A percentile compares a stretch with the other conserved stretches of the same genome.
These are phyloP conservation scores for Aythya baeri DNA, from an alignment of 2,113 vertebrate genomes.

Conservation along the genomic window DNA sequence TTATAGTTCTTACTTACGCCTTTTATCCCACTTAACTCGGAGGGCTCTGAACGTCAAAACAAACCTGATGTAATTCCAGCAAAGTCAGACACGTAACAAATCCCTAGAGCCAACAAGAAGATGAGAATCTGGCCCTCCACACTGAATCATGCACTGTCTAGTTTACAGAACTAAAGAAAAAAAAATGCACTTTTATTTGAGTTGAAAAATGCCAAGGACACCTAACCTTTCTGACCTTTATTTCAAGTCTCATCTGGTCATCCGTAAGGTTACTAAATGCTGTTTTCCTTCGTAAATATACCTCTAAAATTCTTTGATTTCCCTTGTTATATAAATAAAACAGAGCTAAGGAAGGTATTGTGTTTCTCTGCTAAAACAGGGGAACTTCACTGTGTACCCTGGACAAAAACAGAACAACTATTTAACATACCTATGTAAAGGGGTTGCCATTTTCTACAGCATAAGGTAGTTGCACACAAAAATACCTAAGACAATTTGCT, in stretches of 20 bases:
- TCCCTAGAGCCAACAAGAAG: neutral
- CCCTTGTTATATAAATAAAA: neutral
- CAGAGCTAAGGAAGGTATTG: neutral
- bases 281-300: neutral
- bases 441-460: neutral
- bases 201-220: neutral
- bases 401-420: neutral
- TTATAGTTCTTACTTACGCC: neutral
- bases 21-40: neutral
- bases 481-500: neutral
- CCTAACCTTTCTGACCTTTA: neutral
- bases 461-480: neutral
- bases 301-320: neutral
- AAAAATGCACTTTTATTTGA: accelerated
- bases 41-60: neutral
- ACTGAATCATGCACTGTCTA: accelerated
- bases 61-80: neutral
- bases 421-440: neutral
- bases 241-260: neutral
- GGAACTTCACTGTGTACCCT: neutral
- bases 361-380: neutral
- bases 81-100: neutral
- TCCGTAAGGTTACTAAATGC: neutral
- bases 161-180: neutral
- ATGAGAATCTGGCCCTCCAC: neutral